Conservation (phyloP, 2,888 invertebrate genomes). For the Gandaritis pyraliata region DNA sequence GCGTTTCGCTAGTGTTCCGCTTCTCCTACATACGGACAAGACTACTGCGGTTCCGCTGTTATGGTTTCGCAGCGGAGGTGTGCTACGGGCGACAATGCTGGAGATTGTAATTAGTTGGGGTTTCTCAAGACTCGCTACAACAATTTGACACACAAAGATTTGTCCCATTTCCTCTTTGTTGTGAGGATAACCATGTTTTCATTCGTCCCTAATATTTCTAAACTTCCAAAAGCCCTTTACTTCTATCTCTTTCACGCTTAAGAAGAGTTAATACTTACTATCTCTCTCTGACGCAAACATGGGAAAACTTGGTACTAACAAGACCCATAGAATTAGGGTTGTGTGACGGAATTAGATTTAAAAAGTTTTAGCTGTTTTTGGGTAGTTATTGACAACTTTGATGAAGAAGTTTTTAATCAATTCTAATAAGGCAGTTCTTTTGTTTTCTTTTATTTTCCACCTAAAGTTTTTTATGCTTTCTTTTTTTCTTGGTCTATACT, state of each 20-base stretch:
- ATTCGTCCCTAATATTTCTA: conserved; percentile 28
- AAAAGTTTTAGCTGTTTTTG: conserved; percentile 14
- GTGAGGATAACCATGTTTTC: conserved; percentile 29
- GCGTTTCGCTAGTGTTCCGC: no score
- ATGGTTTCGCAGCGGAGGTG: no score
- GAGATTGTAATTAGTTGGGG: neutral
- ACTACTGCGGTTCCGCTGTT: no score
- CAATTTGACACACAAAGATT: conserved; percentile 17
- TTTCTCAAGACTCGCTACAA: conserved; percentile 4
- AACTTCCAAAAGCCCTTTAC: conserved; percentile 22
- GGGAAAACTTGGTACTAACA: conserved; percentile 35
- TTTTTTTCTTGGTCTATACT: no score
- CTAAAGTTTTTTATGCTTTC: no score
- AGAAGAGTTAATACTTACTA: neutral
- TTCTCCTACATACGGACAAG: no score
- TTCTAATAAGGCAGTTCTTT: no score
- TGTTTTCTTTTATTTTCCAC: no score
- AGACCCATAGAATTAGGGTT: conserved; percentile 35
- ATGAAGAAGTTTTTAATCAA: no score
- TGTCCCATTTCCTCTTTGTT: conserved; percentile 9
- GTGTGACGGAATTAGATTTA: conserved; percentile 19
- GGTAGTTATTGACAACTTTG: neutral
- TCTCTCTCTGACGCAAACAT: conserved; percentile 26
- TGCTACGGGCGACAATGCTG: no score
- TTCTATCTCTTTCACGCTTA: conserved; percentile 27